These are phyloP conservation scores for Brachyrhaphis roseni DNA, from an alignment of 2,797 vertebrate species.

Conservation along the genomic window DNA sequence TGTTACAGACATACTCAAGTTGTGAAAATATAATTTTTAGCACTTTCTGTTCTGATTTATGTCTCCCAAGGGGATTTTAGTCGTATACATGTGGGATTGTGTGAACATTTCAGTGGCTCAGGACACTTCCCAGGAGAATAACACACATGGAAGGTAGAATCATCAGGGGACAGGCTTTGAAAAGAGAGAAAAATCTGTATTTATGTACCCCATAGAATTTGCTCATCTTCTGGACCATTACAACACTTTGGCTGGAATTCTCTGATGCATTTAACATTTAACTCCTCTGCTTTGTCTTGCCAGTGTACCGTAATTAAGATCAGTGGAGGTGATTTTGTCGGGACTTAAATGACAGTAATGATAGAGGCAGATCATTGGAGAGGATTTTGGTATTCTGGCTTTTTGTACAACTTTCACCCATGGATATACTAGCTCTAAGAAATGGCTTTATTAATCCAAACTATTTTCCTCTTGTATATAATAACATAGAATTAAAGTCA, in stretches of 20 bases:
- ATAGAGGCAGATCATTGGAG: constrained; percentile 40
- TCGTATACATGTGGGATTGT: constrained; percentile 38
- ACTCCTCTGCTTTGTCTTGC: constrained; percentile 39
- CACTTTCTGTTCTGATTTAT: constrained; percentile 21
- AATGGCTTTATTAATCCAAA: not conserved
- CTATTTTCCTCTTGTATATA: not conserved
- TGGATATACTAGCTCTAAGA: not conserved
- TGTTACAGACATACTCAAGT: constrained; percentile 21
- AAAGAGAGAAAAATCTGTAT: not conserved
- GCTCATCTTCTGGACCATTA: constrained; percentile 16
- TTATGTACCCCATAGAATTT: constrained; percentile 2
- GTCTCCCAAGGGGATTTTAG: constrained; percentile 23
- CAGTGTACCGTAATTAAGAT: constrained; percentile 69
- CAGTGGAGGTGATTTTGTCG: constrained; percentile 42
- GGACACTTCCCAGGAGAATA: constrained; percentile 15
- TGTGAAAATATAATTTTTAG: not conserved
- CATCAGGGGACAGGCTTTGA: constrained; percentile 4
- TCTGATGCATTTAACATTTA: constrained; percentile 36
- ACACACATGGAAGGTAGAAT: constrained; percentile 25
- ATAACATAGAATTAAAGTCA: not conserved
- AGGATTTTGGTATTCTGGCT: constrained; percentile 3
- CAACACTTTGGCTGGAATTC: constrained; percentile 20
- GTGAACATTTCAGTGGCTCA: constrained; percentile 23
- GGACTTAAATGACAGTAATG: constrained; percentile 52
- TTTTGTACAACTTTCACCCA: constrained; percentile 16